Evolutionary conservation across 2,888 invertebrate genomes (phyloP).

Genomic region (Sialis lutaria): DNA sequence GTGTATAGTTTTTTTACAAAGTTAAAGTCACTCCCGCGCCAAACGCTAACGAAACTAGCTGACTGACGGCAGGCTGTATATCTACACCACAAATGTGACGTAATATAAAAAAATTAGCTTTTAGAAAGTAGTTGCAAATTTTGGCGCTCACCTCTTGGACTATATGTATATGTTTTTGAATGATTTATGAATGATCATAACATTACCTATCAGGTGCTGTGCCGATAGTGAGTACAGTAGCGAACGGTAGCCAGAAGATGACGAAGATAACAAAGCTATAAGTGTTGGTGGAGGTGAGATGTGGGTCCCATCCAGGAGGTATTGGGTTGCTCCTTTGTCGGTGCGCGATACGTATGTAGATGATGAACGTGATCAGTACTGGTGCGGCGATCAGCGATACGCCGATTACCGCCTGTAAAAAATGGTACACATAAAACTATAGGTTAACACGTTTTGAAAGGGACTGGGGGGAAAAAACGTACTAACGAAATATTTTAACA

Average conservation of each 20-base stretch:
- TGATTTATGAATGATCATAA: too few relatives aligned
- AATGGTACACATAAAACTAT: background rate
- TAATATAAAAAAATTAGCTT: too few relatives aligned
- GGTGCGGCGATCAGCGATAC: slow-evolving; percentile 41
- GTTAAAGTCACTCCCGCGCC: too few relatives aligned
- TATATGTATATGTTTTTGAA: too few relatives aligned
- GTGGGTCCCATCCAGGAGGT: slow-evolving; percentile 42
- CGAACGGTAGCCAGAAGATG: slow-evolving; percentile 50
- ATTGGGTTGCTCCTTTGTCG: slow-evolving; percentile 41
- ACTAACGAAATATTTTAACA: too few relatives aligned
- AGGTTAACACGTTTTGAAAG: background rate
- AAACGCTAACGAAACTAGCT: too few relatives aligned
- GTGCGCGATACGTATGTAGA: slow-evolving; percentile 31
- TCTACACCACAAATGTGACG: too few relatives aligned
- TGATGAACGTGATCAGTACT: slow-evolving; percentile 31
- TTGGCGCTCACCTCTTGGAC: too few relatives aligned
- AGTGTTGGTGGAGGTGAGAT: slow-evolving; percentile 43
- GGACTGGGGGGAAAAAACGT: too few relatives aligned
- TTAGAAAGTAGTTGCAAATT: too few relatives aligned
- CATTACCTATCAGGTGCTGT: slow-evolving; percentile 22
- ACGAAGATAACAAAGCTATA: slow-evolving; percentile 43
- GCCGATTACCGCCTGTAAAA: slow-evolving; percentile 25
- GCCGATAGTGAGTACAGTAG: slow-evolving; percentile 36
- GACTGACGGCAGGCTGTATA: too few relatives aligned
- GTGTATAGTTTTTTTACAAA: too few relatives aligned